Conservation (phyloP, 1,140 invertebrate species). For the Galleria mellonella region DNA sequence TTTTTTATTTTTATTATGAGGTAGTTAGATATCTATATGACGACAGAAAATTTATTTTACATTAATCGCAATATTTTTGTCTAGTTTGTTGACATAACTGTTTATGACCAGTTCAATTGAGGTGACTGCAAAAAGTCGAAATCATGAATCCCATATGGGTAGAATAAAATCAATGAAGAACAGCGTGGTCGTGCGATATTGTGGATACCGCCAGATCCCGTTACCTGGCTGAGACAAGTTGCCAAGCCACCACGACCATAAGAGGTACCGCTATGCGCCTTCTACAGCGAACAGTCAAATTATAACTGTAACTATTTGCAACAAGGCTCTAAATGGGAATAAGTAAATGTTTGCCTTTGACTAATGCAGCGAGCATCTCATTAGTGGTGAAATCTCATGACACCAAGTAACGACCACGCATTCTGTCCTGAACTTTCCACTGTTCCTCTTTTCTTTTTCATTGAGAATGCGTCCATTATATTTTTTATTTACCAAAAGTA, state of each 20-base stretch:
- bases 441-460: not conserved
- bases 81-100: conserved; percentile 4
- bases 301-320: conserved; percentile 43
- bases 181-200: conserved; percentile 7
- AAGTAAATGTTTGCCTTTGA: conserved; percentile 11
- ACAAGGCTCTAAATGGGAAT: conserved; percentile 9
- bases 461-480: too few species aligned
- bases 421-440: conserved; percentile 18
- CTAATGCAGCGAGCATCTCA: conserved; percentile 22
- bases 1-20: too few species aligned
- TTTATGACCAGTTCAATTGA: not conserved
- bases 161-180: not conserved
- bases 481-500: too few species aligned
- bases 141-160: conserved; percentile 9
- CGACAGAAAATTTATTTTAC: too few species aligned
- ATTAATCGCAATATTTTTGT: too few species aligned
- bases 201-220: conserved; percentile 18
- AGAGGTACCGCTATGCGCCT: conserved; percentile 46
- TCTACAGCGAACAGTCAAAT: conserved; percentile 34
- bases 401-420: conserved; percentile 14
- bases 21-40: too few species aligned
- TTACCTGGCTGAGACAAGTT: conserved; percentile 26
- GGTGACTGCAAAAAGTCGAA: conserved; percentile 13
- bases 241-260: conserved; percentile 30
- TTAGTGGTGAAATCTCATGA: conserved; percentile 30